A percentile compares a stretch with the other conserved stretches of the same genome.
phyloP scores from a whole-genome alignment of 1,140 invertebrate species.

The Drosophila nigromelanica region DNA sequence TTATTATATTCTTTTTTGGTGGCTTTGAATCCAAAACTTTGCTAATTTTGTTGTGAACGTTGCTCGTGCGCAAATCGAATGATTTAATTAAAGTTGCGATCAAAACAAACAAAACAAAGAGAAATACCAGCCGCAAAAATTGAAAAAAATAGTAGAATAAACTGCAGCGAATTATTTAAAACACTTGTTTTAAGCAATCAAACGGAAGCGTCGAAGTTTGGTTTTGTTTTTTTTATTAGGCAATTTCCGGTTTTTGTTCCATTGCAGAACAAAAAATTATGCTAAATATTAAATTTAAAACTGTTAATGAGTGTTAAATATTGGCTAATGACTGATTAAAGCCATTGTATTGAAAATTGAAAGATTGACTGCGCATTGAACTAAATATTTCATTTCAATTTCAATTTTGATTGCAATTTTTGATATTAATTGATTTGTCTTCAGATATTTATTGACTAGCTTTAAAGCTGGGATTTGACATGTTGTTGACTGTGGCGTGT shows the following conservation, averaged over 20 bases:
- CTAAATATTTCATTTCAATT: not conserved
- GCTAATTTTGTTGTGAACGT: conserved; percentile 43
- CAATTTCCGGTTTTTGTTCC: conserved; percentile 67
- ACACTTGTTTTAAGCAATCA: conserved; percentile 50
- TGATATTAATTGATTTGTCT: not conserved
- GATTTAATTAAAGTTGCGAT: conserved; percentile 59
- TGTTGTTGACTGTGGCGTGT: not conserved
- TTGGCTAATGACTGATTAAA: conserved; percentile 35
- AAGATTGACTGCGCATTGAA: conserved; percentile 2
- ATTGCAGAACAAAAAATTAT: conserved; percentile 10
- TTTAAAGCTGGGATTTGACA: too few relatives aligned
- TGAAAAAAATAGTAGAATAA: conserved; percentile 8
- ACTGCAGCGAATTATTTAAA: conserved; percentile 33
- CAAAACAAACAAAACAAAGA: conserved; percentile 28
- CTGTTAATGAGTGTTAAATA: conserved; percentile 34
- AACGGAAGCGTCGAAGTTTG: conserved; percentile 69
- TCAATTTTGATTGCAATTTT: not conserved
- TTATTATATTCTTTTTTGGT: not conserved
- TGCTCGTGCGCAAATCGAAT: conserved; percentile 41
- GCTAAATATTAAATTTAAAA: conserved; percentile 8
- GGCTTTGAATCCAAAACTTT: conserved; percentile 25
- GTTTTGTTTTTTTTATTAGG: conserved; percentile 44
- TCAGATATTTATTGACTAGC: not conserved
- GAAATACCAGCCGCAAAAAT: conserved; percentile 17
- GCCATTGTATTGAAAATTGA: not conserved